phyloP scores from a whole-genome alignment of 2,888 invertebrate genomes.

The Drosophila neutralis region DNA sequence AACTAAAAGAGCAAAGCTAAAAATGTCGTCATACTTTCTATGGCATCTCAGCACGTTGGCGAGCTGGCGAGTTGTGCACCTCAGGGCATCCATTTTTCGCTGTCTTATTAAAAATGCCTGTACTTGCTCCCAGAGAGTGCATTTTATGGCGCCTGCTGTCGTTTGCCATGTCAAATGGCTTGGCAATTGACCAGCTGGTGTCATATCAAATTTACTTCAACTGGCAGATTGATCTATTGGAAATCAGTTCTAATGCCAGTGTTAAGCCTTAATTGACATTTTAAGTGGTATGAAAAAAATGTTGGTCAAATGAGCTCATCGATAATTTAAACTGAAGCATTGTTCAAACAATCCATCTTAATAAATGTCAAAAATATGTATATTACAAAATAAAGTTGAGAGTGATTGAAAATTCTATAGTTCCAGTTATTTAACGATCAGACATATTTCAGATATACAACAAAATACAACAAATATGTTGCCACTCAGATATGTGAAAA shows the following conservation, averaged over 20 bases:
- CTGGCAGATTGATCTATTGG: constrained; percentile 9
- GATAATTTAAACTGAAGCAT: not conserved
- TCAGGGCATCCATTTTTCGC: constrained; percentile 5
- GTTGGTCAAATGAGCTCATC: not conserved
- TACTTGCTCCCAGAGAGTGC: constrained; percentile 20
- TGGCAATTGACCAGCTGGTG: constrained; percentile 18
- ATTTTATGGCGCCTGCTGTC: constrained; percentile 20
- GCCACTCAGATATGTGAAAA: not conserved
- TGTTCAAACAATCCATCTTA: not conserved
- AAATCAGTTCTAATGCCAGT: constrained; percentile 6
- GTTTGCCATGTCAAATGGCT: constrained; percentile 24
- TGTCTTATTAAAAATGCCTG: constrained; percentile 52
- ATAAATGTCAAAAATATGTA: not conserved
- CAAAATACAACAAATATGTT: not conserved
- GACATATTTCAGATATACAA: not conserved
- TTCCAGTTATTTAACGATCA: not conserved
- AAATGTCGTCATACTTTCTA: constrained; percentile 54
- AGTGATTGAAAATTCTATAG: not conserved
- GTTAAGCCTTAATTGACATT: constrained; percentile 29
- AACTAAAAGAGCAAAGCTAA: constrained; percentile 45
- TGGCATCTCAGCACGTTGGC: constrained; percentile 37
- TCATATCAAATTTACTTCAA: constrained; percentile 8
- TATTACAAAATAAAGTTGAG: not conserved
- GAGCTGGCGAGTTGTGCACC: not conserved
- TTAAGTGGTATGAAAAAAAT: not conserved